A percentile compares a stretch with the other conserved stretches of the same genome.
These are phyloP conservation scores for Bombus superbus DNA, from an alignment of 1,140 invertebrate genomes.

Conservation along the genomic window DNA sequence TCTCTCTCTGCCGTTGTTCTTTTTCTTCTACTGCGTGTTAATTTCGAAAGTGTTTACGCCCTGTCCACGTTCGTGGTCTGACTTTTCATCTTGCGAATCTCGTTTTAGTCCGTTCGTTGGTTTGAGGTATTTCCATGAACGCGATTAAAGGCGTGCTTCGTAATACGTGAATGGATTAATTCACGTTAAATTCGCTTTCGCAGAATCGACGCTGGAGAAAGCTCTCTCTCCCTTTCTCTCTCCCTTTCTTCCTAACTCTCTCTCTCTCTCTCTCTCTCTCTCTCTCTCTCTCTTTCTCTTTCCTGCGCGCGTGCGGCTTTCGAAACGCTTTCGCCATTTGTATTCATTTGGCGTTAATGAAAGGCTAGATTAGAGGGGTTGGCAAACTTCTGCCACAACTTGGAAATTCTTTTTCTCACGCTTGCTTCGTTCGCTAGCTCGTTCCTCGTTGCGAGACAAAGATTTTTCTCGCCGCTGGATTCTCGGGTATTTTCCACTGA, in stretches of 20 bases:
- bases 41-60: background rate
- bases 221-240: background rate
- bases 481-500: background rate
- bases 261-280: background rate
- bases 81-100: background rate
- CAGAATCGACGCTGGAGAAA: background rate
- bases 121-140: background rate
- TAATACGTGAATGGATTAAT: constrained; percentile 7
- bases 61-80: background rate
- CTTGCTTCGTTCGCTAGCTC: no score
- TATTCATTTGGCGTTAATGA: constrained; percentile 26
- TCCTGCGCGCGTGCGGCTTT: background rate
- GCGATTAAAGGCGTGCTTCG: background rate
- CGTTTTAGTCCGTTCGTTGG: no score
- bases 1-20: background rate
- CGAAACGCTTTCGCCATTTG: constrained; percentile 11
- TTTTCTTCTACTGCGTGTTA: background rate
- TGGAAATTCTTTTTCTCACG: constrained; percentile 1
- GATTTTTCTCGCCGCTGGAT: background rate
- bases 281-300: background rate
- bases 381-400: background rate
- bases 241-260: no score
- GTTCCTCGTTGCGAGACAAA: background rate
- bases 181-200: constrained; percentile 2
- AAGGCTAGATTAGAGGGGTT: constrained; percentile 21